Percentiles rank a stretch among this genome's conserved stretches.
Conservation (phyloP, 2,797 vertebrate species). For the Scarus forsteni region DNA sequence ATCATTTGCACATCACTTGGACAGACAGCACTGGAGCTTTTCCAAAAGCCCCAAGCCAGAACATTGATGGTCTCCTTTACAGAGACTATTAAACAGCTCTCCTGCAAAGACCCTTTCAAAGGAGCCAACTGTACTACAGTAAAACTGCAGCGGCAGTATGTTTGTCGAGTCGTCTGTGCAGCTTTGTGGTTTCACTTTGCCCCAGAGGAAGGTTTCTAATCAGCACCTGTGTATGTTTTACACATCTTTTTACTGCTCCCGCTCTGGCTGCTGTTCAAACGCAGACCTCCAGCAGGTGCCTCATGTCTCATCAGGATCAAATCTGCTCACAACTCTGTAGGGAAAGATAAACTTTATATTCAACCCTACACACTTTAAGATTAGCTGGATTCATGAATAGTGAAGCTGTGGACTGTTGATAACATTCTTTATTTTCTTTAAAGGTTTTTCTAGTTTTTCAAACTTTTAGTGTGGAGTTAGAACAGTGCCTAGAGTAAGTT, state of each 20-base stretch:
- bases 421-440: too few relatives aligned
- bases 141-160: constrained; percentile 45
- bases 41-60: constrained; percentile 46
- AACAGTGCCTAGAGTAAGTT: too few relatives aligned
- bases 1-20: constrained; percentile 75
- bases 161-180: constrained; percentile 45
- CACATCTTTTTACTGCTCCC: constrained; percentile 59
- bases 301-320: constrained; percentile 41
- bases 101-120: constrained; percentile 57
- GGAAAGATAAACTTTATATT: too few relatives aligned
- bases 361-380: too few relatives aligned
- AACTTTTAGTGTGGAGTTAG: too few relatives aligned
- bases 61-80: constrained; percentile 54
- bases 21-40: constrained; percentile 62
- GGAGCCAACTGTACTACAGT: constrained; percentile 36
- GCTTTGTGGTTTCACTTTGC: constrained; percentile 51
- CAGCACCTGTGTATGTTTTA: constrained; percentile 61
- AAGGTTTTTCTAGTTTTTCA: too few relatives aligned
- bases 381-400: too few relatives aligned
- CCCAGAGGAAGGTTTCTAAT: constrained; percentile 45
- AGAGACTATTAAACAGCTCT: constrained; percentile 64
- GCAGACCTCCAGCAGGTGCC: constrained; percentile 55
- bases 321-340: neutral
- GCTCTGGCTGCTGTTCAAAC: constrained; percentile 55
- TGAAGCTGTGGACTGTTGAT: too few relatives aligned